These are phyloP conservation scores for Euschistus heros DNA, from an alignment of 1,140 invertebrate genomes.

Conservation along the genomic window DNA sequence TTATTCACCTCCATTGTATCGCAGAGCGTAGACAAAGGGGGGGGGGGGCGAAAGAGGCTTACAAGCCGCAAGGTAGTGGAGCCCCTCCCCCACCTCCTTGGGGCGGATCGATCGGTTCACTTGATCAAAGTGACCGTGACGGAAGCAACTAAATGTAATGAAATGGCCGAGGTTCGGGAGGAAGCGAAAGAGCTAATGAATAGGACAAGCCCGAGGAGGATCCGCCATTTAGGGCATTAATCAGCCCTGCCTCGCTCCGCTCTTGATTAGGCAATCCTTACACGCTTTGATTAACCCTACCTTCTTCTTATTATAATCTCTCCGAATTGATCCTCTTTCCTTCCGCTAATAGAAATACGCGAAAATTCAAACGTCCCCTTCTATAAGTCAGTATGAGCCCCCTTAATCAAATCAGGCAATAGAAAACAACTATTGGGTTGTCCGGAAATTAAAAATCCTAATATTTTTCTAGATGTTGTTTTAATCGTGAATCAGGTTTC, in stretches of 20 bases:
- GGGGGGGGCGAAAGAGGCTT: no score
- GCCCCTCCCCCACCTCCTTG: no score
- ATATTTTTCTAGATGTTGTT: no score
- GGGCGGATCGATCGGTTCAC: not conserved
- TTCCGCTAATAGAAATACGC: not conserved
- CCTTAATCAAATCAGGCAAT: no score
- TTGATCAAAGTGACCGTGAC: constrained; percentile 10
- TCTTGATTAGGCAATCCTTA: constrained; percentile 11
- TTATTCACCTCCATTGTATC: no score
- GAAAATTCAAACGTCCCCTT: not conserved
- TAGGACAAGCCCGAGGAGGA: constrained; percentile 8
- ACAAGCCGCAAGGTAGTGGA: no score
- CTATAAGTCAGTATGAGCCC: no score
- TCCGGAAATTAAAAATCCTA: no score
- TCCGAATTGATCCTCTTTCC: not conserved
- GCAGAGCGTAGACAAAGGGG: no score
- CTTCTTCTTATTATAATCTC: constrained; percentile 9
- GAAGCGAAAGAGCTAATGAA: not conserved
- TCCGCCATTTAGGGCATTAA: not conserved
- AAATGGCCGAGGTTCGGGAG: not conserved
- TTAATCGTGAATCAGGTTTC: no score
- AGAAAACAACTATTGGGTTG: no score
- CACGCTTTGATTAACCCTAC: not conserved
- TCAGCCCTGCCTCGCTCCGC: not conserved
- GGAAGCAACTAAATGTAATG: constrained; percentile 10